Conservation (phyloP, 2,113 vertebrate genomes). For the Urocynchramus pylzowi region DNA sequence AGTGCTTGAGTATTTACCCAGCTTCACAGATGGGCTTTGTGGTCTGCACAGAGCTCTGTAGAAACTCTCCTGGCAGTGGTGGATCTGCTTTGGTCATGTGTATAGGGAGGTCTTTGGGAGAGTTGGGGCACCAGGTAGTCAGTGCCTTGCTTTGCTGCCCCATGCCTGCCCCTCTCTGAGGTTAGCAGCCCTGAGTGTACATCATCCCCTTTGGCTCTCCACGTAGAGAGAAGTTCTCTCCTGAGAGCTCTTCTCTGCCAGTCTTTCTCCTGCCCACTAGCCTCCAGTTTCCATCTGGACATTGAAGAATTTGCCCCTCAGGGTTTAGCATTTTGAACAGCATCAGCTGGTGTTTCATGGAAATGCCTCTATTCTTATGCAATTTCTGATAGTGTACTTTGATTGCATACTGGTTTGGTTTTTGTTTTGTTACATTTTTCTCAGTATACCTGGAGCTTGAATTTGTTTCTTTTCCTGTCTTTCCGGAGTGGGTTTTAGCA, state of each 20-base stretch:
- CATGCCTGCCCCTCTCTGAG: neutral
- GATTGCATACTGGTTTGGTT: neutral
- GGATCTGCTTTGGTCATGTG: fast-evolving
- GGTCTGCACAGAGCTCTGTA: neutral
- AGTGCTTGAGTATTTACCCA: neutral
- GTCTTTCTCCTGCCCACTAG: neutral
- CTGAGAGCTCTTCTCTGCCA: neutral
- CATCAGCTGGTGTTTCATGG: neutral
- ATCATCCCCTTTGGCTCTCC: neutral
- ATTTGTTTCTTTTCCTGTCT: neutral
- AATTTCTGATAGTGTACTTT: neutral
- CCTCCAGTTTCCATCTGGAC: neutral
- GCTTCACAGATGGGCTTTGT: neutral
- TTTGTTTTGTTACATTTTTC: neutral
- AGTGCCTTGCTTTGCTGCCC: neutral
- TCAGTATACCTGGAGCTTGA: neutral
- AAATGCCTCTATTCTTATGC: neutral
- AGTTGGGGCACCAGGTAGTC: neutral
- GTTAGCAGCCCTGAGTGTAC: fast-evolving
- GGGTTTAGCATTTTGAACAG: neutral
- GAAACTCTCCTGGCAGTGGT: neutral
- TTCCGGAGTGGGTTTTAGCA: neutral
- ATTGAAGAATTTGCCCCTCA: neutral
- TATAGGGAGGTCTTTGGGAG: neutral
- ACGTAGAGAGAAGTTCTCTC: neutral